Conservation (phyloP, 2,888 invertebrate genomes). For the Vesta saturnalis region DNA sequence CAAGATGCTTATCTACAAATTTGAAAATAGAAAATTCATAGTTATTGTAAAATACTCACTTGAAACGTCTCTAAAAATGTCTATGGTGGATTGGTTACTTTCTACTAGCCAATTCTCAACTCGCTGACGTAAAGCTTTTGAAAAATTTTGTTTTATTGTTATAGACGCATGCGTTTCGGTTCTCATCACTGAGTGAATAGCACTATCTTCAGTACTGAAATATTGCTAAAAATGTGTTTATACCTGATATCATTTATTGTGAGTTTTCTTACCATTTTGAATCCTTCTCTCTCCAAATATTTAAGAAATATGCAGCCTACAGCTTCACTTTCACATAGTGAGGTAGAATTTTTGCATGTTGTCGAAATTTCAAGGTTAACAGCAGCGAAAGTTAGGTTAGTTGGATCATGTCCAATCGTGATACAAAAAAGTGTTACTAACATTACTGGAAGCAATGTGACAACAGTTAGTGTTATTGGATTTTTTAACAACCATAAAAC, state of each 20-base stretch:
- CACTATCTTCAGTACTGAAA: slow-evolving; percentile 66
- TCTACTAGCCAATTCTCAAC: slow-evolving; percentile 64
- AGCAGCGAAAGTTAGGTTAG: slow-evolving; percentile 78
- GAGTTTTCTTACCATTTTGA: slow-evolving; percentile 72
- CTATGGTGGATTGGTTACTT: slow-evolving; percentile 71
- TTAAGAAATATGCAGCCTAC: slow-evolving; percentile 84
- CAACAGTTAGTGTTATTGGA: slow-evolving; percentile 82
- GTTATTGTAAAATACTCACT: slow-evolving; percentile 67
- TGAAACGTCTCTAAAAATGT: slow-evolving; percentile 83
- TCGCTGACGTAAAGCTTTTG: slow-evolving; percentile 69
- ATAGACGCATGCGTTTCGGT: slow-evolving; percentile 83
- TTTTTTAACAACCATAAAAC: slow-evolving; percentile 88
- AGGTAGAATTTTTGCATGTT: slow-evolving; percentile 48
- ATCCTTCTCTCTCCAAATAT: slow-evolving; percentile 72
- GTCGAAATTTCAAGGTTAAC: slow-evolving; percentile 82
- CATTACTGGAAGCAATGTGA: slow-evolving; percentile 84
- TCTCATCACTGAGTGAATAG: slow-evolving; percentile 71
- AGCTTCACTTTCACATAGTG: slow-evolving; percentile 69
- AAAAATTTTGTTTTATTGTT: slow-evolving; percentile 80
- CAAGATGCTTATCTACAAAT: not conserved
- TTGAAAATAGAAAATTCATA: not conserved
- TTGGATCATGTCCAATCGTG: slow-evolving; percentile 87
- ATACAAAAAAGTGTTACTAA: slow-evolving; percentile 90
- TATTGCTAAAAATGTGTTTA: slow-evolving; percentile 69
- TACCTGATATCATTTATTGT: slow-evolving; percentile 71